These are phyloP conservation scores for Drosophila suboccidentalis DNA, from an alignment of 2,888 invertebrate genomes.

Conservation along the genomic window DNA sequence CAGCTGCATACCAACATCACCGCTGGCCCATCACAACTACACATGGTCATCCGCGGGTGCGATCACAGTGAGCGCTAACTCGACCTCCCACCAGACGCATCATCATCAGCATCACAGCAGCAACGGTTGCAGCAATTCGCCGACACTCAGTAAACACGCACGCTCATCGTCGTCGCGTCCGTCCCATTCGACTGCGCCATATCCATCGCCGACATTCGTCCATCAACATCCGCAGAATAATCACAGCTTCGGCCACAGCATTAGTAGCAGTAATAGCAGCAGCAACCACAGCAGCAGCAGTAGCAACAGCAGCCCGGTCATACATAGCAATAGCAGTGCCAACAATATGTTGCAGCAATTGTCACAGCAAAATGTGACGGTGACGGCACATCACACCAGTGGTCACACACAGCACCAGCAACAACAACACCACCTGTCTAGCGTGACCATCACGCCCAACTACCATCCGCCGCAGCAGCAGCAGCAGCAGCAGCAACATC, in stretches of 20 bases:
- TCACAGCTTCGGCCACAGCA: conserved; percentile 63
- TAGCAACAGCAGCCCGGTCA: conserved; percentile 75
- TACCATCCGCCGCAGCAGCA: conserved; percentile 72
- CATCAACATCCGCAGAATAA: conserved; percentile 83
- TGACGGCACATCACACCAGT: conserved; percentile 80
- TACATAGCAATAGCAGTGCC: conserved; percentile 81
- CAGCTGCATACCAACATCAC: conserved; percentile 84
- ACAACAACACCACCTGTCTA: conserved; percentile 72
- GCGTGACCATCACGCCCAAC: conserved; percentile 83
- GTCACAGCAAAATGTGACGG: conserved; percentile 83
- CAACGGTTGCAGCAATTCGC: conserved; percentile 52
- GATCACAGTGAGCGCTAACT: conserved; percentile 61
- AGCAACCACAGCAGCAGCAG: conserved; percentile 70
- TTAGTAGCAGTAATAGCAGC: conserved; percentile 72
- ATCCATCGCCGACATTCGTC: conserved; percentile 85
- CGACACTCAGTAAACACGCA: conserved; percentile 89
- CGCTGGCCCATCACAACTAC: conserved; percentile 85
- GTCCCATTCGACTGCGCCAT: conserved; percentile 86
- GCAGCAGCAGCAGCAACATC: conserved; percentile 55
- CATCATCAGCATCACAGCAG: conserved; percentile 21
- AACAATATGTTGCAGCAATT: conserved; percentile 84
- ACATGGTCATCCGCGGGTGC: conserved; percentile 81
- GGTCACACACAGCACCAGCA: conserved; percentile 48
- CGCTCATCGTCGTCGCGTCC: conserved; percentile 90
- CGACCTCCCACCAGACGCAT: conserved; percentile 57